A percentile compares a stretch with the other conserved stretches of the same genome.
Conservation (phyloP, 2,888 invertebrate species). For the Trisateles emortualis region DNA sequence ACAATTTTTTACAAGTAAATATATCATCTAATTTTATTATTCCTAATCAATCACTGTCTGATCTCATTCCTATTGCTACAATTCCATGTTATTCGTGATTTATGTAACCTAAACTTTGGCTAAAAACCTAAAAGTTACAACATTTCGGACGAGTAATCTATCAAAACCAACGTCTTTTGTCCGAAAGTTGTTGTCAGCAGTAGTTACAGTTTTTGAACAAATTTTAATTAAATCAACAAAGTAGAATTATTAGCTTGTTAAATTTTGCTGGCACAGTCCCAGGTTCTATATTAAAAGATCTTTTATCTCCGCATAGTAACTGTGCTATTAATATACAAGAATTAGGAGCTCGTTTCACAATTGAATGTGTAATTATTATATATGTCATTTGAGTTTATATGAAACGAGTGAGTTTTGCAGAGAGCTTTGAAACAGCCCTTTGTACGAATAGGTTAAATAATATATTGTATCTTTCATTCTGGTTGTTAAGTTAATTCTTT, state of each 20-base stretch:
- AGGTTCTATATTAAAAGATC: constrained; percentile 38
- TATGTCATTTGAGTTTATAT: background rate
- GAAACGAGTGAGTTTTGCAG: background rate
- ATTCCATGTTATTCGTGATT: background rate
- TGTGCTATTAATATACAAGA: constrained; percentile 37
- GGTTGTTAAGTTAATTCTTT: background rate
- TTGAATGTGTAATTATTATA: background rate
- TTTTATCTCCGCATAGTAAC: constrained; percentile 32
- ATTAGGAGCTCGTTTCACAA: background rate
- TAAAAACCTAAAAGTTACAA: background rate
- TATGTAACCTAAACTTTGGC: background rate
- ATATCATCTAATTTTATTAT: background rate
- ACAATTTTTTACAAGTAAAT: no score
- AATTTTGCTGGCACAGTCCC: constrained; percentile 40
- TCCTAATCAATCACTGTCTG: background rate
- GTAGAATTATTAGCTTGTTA: constrained; percentile 32
- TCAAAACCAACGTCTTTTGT: constrained; percentile 34
- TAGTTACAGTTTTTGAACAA: constrained; percentile 34
- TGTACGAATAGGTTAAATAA: background rate
- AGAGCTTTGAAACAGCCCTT: background rate
- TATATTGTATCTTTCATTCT: background rate
- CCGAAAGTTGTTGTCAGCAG: constrained; percentile 27
- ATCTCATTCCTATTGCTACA: background rate
- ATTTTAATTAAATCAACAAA: constrained; percentile 46
- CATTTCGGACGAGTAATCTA: constrained; percentile 20